Conservation (phyloP, 2,888 invertebrate genomes). For the Auanema freiburgensis region DNA sequence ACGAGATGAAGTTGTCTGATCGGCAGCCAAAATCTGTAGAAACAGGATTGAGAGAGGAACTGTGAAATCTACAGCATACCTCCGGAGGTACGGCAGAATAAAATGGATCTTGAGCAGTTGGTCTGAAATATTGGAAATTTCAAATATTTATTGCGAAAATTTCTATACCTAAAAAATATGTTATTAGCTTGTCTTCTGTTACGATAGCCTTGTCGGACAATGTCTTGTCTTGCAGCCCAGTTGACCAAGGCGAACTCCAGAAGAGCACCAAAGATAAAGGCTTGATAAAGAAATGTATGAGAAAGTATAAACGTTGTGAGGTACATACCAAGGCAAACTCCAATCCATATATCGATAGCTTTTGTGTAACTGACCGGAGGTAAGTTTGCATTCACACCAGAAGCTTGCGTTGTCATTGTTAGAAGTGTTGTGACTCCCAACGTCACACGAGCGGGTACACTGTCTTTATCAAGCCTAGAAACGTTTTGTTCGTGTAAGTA, state of each 20-base stretch:
- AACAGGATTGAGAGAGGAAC: no score
- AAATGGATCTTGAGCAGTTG: constrained; percentile 14
- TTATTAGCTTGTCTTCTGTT: constrained; percentile 14
- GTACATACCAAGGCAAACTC: constrained; percentile 39
- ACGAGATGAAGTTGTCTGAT: constrained; percentile 5
- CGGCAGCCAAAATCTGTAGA: constrained; percentile 1
- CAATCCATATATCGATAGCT: constrained; percentile 59
- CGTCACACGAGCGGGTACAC: constrained; percentile 64
- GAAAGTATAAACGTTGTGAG: background rate
- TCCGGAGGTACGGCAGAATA: constrained; percentile 16
- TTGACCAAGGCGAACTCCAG: constrained; percentile 57
- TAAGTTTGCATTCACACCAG: constrained; percentile 60
- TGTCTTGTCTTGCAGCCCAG: constrained; percentile 43
- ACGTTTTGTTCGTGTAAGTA: background rate
- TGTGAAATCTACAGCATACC: constrained; percentile 2
- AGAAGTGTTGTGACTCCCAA: constrained; percentile 85
- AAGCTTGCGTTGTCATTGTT: constrained; percentile 78
- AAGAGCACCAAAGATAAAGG: constrained; percentile 54
- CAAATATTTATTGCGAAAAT: background rate
- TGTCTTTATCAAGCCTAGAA: constrained; percentile 59
- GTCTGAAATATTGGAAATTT: constrained; percentile 12
- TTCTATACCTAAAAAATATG: constrained; percentile 14
- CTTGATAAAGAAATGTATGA: constrained; percentile 14
- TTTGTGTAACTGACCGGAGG: constrained; percentile 59
- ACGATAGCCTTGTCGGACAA: constrained; percentile 17